Evolutionary conservation across 1,140 invertebrate genomes (phyloP), one percentile per base, ranked within the genome.

Genomic region (Sipha flava): DNA sequence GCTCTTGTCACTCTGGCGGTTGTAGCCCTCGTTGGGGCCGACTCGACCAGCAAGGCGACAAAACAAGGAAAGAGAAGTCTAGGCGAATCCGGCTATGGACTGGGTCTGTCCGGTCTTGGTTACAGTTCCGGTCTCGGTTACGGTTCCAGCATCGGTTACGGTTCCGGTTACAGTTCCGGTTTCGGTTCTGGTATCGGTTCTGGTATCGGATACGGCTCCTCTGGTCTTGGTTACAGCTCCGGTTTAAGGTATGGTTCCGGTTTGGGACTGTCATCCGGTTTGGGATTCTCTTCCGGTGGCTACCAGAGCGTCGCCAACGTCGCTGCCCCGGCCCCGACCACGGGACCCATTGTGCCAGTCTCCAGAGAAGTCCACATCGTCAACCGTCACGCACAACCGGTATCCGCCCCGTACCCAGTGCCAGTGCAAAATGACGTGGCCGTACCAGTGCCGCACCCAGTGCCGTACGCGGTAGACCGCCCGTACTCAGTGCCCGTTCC

Each of bases 391-490:
- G 75, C 34, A 1, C 57, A 59, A 45, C 81, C 81, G 9, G 75
- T 81, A 1, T 43, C 81, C 7, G 49, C 77, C 9, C 81, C 81
- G 16, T 81, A 81, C 68, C 75, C 75, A 31, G 81, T 81, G 1
- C 57, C 59, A 23, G 81, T 81, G 0, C 40, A 54, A 9, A 29
- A 59, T 16, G 57, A 80, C 34, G 79, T 81, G 3, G 54, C 79
- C 21, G 79, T 80, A 3, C 79, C 81, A 16, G 79, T 81, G 14
- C 66, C 81, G 14, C 77, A 80, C 26, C 81, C 81, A 31, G 66
- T 80, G 23, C 81, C 79, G 0, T 80, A 80, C 31, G 31, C 66
- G 21, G 81, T 81, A 5, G 79, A 80, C 59, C 40, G 52, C 43
- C 81, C 81, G 4, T 75, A 80, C 68, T 37, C 79, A 29, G 81